Evolutionary conservation across 2,888 invertebrate genomes (phyloP).

Genomic region (Taphrorychus bicolor): DNA sequence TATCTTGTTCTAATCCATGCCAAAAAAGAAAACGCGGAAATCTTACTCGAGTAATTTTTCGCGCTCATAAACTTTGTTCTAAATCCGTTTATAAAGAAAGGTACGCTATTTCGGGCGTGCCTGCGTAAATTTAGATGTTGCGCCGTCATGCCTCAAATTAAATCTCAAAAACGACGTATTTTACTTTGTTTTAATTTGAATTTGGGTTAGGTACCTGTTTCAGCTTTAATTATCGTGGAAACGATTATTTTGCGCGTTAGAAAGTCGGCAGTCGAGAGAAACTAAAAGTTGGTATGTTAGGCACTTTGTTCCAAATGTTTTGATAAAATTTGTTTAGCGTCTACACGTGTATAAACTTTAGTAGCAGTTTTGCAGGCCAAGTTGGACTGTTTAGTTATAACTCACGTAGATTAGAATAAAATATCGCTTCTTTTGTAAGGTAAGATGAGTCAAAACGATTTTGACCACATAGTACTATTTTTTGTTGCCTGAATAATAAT

Average conservation of each 20-base stretch:
- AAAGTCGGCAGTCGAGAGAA: too few species aligned
- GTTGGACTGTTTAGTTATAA: too few species aligned
- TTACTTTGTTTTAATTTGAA: conserved; percentile 27
- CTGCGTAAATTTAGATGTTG: conserved; percentile 38
- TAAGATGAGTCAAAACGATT: too few species aligned
- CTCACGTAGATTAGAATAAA: too few species aligned
- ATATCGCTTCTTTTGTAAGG: too few species aligned
- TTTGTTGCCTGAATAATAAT: too few species aligned
- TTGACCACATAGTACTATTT: too few species aligned
- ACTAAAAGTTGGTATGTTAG: too few species aligned
- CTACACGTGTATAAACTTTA: too few species aligned
- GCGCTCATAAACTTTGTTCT: conserved; percentile 38
- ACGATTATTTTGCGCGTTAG: not conserved
- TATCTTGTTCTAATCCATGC: conserved; percentile 16
- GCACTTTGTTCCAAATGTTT: too few species aligned
- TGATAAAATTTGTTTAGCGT: too few species aligned
- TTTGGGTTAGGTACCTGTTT: conserved; percentile 8
- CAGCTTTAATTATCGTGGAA: not conserved
- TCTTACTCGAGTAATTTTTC: conserved; percentile 34
- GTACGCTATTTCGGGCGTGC: conserved; percentile 30
- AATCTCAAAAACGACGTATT: conserved; percentile 33
- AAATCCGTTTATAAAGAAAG: conserved; percentile 37
- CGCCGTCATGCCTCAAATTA: conserved; percentile 35
- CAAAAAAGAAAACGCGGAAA: conserved; percentile 39
- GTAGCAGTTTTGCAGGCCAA: too few species aligned